A percentile compares a stretch with the other conserved stretches of the same genome.
Conservation (phyloP, 92 coral and sea anemone species). For the Ricordea florida region DNA sequence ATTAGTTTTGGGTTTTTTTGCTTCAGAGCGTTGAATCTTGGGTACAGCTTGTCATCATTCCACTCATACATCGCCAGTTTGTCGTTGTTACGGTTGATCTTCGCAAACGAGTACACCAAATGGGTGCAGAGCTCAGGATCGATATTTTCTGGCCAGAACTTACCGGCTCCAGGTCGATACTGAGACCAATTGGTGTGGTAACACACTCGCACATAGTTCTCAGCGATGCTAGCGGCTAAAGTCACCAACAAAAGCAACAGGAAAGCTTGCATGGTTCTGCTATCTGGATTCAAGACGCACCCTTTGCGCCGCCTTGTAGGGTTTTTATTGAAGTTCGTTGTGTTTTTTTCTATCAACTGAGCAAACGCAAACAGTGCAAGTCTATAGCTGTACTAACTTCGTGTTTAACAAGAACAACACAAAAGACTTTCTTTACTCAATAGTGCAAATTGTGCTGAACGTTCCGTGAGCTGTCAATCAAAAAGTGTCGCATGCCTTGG, state of each 20-base stretch:
- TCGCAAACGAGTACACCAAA: slow-evolving; percentile 85
- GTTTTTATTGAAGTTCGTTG: too few relatives aligned
- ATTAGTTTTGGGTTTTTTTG: slow-evolving; percentile 55
- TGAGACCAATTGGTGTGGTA: slow-evolving; percentile 98
- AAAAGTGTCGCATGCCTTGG: too few relatives aligned
- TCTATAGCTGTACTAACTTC: too few relatives aligned
- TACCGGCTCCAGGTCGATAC: slow-evolving; percentile 78
- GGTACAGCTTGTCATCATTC: slow-evolving; percentile 86
- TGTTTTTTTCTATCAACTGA: too few relatives aligned
- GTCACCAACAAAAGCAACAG: slow-evolving; percentile 30
- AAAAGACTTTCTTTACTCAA: too few relatives aligned
- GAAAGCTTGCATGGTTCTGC: slow-evolving; percentile 10
- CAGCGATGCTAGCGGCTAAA: slow-evolving; percentile 60
- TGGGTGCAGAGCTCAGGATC: slow-evolving; percentile 83
- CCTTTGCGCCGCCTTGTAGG: too few relatives aligned
- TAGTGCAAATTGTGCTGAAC: too few relatives aligned
- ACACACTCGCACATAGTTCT: slow-evolving; percentile 87
- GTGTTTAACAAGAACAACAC: too few relatives aligned
- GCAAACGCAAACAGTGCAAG: too few relatives aligned
- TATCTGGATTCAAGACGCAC: too few relatives aligned
- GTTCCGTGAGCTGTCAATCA: too few relatives aligned
- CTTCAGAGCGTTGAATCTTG: slow-evolving; percentile 65
- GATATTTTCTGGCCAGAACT: slow-evolving; percentile 83
- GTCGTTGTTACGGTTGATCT: slow-evolving; percentile 61
- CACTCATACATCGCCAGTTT: slow-evolving; percentile 76